phyloP scores from a whole-genome alignment of 2,888 invertebrate genomes.

The Nephrotoma appendiculata region DNA sequence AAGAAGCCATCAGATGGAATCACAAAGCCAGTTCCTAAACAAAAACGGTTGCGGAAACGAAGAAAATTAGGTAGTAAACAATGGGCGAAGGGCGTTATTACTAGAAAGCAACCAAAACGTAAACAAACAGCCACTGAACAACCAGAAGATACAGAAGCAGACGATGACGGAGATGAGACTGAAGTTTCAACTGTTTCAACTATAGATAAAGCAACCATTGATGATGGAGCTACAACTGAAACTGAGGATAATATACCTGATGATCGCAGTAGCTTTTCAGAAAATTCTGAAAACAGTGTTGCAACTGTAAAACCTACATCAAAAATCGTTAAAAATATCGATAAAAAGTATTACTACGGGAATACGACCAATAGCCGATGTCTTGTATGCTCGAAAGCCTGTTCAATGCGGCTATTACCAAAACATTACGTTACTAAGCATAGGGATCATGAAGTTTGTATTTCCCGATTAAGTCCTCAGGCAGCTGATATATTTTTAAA shows the following conservation, averaged over 20 bases:
- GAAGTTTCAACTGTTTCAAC: neutral
- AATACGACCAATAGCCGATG: constrained; percentile 21
- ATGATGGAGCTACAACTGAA: constrained; percentile 1
- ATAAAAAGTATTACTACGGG: constrained; percentile 14
- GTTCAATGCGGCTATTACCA: constrained; percentile 22
- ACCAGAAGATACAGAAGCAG: neutral
- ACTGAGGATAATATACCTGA: constrained; percentile 8
- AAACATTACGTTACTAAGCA: constrained; percentile 51
- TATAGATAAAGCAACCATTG: constrained; percentile 7
- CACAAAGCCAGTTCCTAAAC: neutral
- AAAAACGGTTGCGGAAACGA: neutral
- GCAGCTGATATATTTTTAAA: constrained; percentile 7
- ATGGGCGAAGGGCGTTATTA: neutral
- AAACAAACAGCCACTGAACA: neutral
- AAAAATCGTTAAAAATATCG: neutral
- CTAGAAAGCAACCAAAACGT: neutral
- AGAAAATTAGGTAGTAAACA: neutral
- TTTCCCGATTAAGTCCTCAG: constrained; percentile 40
- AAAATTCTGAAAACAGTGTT: neutral
- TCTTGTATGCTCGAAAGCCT: constrained; percentile 20
- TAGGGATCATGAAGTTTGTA: constrained; percentile 45
- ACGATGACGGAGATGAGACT: neutral
- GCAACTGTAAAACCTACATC: neutral
- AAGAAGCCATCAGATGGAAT: neutral
- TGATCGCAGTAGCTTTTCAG: neutral